phyloP scores from a whole-genome alignment of 2,113 vertebrate species.

The Myrmophylax atrothorax region DNA sequence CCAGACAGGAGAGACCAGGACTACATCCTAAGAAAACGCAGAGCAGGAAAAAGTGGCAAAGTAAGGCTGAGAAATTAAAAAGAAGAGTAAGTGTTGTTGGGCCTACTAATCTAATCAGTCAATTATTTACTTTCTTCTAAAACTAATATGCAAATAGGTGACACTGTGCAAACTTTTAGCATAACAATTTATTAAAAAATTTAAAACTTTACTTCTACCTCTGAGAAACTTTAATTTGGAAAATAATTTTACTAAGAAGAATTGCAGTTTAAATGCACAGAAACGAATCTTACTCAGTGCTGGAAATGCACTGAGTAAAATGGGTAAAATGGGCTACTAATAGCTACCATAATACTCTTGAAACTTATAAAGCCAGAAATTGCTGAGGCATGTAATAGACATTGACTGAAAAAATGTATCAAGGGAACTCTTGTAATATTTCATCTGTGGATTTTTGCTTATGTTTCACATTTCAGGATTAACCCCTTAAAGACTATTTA shows the following conservation, averaged over 20 bases:
- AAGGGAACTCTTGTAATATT: constrained; percentile 53
- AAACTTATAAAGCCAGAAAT: constrained; percentile 56
- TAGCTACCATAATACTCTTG: not conserved
- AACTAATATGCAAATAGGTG: constrained; percentile 39
- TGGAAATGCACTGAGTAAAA: not conserved
- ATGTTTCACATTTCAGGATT: constrained; percentile 78
- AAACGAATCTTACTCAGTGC: not conserved
- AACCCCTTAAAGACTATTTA: constrained; percentile 79
- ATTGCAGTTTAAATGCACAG: not conserved
- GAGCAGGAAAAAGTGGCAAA: not conserved
- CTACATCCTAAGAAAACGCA: constrained; percentile 10
- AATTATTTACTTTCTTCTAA: not conserved
- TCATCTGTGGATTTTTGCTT: constrained; percentile 83
- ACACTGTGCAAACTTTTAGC: constrained; percentile 31
- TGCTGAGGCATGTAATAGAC: constrained; percentile 61
- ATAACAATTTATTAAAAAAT: not conserved
- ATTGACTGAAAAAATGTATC: constrained; percentile 8
- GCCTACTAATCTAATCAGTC: not conserved
- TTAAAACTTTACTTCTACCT: not conserved
- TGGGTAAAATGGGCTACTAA: not conserved
- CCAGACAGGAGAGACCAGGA: not conserved
- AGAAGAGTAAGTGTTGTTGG: not conserved
- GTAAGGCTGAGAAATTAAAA: not conserved
- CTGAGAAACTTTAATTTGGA: not conserved
- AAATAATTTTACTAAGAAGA: not conserved